Percentiles rank a stretch among this genome's conserved stretches.
Evolutionary conservation across 2,888 invertebrate genomes (phyloP).

Genomic region (Drosophila melanocephala): DNA sequence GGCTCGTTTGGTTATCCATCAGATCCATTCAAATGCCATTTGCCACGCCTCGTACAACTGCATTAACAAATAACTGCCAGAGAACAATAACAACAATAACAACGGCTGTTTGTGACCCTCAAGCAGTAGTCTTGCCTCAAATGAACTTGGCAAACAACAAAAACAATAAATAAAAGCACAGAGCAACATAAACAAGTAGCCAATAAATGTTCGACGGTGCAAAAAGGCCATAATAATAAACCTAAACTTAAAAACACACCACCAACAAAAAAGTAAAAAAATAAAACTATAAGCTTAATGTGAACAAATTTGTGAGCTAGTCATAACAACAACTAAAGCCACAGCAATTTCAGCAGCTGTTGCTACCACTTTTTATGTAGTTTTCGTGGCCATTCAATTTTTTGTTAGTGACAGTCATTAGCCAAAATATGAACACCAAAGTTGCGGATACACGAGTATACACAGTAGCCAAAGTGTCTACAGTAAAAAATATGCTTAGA

Average conservation of each 20-base stretch:
- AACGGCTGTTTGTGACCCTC: conserved; percentile 56
- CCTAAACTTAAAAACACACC: conserved; percentile 53
- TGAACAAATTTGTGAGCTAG: conserved; percentile 66
- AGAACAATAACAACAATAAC: conserved; percentile 24
- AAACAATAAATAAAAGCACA: conserved; percentile 38
- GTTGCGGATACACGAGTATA: conserved; percentile 15
- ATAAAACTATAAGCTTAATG: conserved; percentile 58
- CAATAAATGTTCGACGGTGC: conserved; percentile 74
- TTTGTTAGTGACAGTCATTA: conserved; percentile 72
- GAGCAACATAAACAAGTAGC: conserved; percentile 48
- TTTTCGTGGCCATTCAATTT: conserved; percentile 41
- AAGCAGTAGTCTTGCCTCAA: conserved; percentile 39
- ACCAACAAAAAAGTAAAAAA: conserved; percentile 21
- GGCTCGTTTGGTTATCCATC: conserved; percentile 49
- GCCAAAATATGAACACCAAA: conserved; percentile 71
- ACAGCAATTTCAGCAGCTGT: conserved; percentile 31
- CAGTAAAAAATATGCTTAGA: not conserved
- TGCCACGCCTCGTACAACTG: conserved; percentile 62
- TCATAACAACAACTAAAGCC: conserved; percentile 5
- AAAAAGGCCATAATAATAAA: conserved; percentile 78
- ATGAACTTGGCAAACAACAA: conserved; percentile 69
- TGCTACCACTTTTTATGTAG: conserved; percentile 56
- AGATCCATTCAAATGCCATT: conserved; percentile 49
- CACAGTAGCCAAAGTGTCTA: conserved; percentile 8
- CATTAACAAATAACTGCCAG: conserved; percentile 41